A percentile compares a stretch with the other conserved stretches of the same genome.
Conservation (phyloP, 1,140 invertebrate species). For the Elymnias hypermnestra region DNA sequence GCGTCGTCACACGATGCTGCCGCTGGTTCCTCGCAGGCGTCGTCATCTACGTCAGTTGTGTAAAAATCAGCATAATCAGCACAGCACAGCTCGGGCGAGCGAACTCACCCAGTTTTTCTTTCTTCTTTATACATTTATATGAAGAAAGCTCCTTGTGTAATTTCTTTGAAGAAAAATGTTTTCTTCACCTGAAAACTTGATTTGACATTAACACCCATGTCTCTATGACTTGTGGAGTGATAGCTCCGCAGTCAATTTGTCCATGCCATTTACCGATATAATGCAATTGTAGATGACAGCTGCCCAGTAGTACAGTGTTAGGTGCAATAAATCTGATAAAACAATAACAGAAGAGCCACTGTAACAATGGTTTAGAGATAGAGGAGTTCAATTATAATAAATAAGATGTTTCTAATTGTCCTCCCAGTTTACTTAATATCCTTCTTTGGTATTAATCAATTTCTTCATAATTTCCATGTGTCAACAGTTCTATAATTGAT, state of each 20-base stretch:
- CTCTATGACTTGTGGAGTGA: constrained; percentile 41
- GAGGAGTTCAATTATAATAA: constrained; percentile 21
- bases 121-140: constrained; percentile 23
- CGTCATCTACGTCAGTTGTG: constrained; percentile 64
- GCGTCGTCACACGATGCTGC: constrained; percentile 36
- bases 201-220: constrained; percentile 68
- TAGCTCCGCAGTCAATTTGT: constrained; percentile 32
- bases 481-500: constrained; percentile 3
- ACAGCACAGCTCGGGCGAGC: constrained; percentile 56
- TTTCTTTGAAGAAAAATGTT: constrained; percentile 31
- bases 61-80: constrained; percentile 49
- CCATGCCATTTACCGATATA: constrained; percentile 33
- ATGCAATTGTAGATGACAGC: constrained; percentile 31
- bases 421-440: constrained; percentile 8
- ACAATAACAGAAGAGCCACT: constrained; percentile 25
- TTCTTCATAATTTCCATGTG: constrained; percentile 14
- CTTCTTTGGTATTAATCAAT: too few species aligned
- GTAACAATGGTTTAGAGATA: constrained; percentile 18
- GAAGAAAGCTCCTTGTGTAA: constrained; percentile 3
- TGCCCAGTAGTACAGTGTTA: constrained; percentile 18
- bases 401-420: constrained; percentile 22
- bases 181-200: constrained; percentile 74
- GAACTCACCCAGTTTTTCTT: constrained; percentile 48
- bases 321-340: constrained; percentile 24
- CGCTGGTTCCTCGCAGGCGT: constrained; percentile 36